Percentiles rank a stretch among this genome's conserved stretches.
phyloP scores from a whole-genome alignment of 2,797 vertebrate species.

The Sphenodon punctatus region DNA sequence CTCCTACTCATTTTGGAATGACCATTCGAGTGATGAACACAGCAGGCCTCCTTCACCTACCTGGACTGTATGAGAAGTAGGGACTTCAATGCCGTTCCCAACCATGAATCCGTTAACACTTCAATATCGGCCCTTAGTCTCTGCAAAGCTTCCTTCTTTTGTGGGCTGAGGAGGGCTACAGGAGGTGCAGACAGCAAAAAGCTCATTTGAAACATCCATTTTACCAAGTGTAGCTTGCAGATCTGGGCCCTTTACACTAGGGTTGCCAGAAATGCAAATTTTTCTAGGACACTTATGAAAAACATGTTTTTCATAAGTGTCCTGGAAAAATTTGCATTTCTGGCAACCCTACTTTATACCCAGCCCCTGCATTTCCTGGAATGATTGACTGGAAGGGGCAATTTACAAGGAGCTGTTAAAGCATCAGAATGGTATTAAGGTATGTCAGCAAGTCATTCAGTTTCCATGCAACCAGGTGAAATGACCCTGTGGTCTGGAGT shows the following conservation, averaged over 20 bases:
- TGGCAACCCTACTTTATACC: too few species aligned
- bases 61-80: conserved; percentile 95
- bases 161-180: conserved; percentile 89
- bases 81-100: conserved; percentile 94
- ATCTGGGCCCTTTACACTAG: too few species aligned
- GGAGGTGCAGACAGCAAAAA: neutral
- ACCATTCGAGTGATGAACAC: accelerated
- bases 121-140: conserved; percentile 91
- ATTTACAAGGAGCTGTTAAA: neutral
- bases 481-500: accelerated
- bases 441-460: neutral
- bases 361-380: neutral
- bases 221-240: neutral
- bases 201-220: neutral
- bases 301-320: too few species aligned
- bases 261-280: too few species aligned
- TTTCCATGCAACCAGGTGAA: neutral
- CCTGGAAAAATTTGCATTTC: neutral
- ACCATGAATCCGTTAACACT: conserved; percentile 93
- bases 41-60: conserved; percentile 63
- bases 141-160: conserved; percentile 91
- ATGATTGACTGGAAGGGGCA: neutral
- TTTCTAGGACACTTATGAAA: too few species aligned
- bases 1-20: accelerated
- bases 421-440: neutral